Conservation (phyloP, 2,113 vertebrate species). For the Synodontis membranacea region DNA sequence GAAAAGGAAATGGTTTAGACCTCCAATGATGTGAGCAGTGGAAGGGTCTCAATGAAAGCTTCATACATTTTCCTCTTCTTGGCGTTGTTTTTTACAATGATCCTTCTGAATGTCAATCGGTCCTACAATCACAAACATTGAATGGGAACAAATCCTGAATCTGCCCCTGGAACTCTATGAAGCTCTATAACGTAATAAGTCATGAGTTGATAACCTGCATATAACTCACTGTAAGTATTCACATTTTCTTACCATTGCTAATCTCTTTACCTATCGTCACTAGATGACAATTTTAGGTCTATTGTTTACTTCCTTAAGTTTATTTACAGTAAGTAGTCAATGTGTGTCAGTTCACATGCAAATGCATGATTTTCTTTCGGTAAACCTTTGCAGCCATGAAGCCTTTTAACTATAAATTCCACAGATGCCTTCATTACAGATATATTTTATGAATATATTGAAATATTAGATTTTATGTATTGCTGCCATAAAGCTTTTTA, state of each 20-base stretch:
- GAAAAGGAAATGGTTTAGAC: slow-evolving; percentile 66
- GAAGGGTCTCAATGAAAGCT: slow-evolving; percentile 94
- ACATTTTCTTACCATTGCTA: background rate
- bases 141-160: background rate
- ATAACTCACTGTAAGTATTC: background rate
- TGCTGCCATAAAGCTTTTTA: background rate
- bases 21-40: slow-evolving; percentile 96
- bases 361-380: background rate
- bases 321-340: background rate
- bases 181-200: background rate
- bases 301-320: background rate
- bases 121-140: slow-evolving; percentile 59
- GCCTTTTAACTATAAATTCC: background rate
- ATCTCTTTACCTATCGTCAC: background rate
- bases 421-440: background rate
- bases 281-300: background rate
- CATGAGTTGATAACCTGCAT: background rate
- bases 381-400: background rate
- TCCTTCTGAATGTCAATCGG: slow-evolving; percentile 83
- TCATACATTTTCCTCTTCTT: slow-evolving; percentile 98
- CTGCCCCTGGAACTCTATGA: background rate
- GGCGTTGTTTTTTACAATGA: slow-evolving; percentile 99
- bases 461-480: background rate
- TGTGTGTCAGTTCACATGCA: background rate
- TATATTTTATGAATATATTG: background rate